Percentiles rank a stretch among this genome's conserved stretches.
Evolutionary conservation across 2,113 vertebrate genomes (phyloP).

Genomic region (Dromaius novaehollandiae): DNA sequence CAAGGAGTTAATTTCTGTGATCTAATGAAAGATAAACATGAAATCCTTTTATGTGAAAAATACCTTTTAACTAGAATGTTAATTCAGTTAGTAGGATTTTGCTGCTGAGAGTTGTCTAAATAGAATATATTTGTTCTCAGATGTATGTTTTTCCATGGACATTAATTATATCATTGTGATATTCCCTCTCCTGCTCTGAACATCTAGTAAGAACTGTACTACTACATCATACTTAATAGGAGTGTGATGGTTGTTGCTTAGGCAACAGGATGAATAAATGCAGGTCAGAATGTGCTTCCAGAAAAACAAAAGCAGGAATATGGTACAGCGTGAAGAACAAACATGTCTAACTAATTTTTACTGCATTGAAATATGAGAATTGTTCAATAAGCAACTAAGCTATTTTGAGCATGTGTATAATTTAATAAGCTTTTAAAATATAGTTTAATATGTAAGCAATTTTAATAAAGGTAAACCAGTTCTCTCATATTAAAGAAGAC

Average conservation of each 20-base stretch:
- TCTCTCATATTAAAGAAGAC: not conserved
- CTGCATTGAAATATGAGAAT: conserved; percentile 37
- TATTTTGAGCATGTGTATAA: conserved; percentile 6
- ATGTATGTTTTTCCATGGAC: conserved; percentile 29
- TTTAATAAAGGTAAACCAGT: conserved; percentile 21
- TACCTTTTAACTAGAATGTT: conserved; percentile 6
- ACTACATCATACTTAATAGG: conserved; percentile 78
- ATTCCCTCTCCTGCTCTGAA: conserved; percentile 66
- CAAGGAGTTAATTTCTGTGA: conserved; percentile 19
- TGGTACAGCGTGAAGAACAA: conserved; percentile 41
- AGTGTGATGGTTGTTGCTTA: conserved; percentile 84
- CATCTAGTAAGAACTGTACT: conserved; percentile 72
- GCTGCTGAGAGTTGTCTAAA: conserved; percentile 21
- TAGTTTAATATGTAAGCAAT: not conserved
- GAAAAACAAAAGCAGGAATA: conserved; percentile 74
- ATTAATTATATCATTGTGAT: conserved; percentile 70
- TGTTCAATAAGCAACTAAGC: conserved; percentile 8
- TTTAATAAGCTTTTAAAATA: conserved; percentile 1
- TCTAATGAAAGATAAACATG: conserved; percentile 21
- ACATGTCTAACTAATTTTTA: conserved; percentile 52
- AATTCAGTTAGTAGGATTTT: conserved; percentile 47
- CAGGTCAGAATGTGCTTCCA: conserved; percentile 82
- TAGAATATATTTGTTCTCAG: conserved; percentile 8
- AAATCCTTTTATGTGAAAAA: conserved; percentile 35
- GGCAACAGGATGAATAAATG: conserved; percentile 90